Evolutionary conservation across 2,888 invertebrate genomes (phyloP).

Genomic region (Ctenicera cuprea): DNA sequence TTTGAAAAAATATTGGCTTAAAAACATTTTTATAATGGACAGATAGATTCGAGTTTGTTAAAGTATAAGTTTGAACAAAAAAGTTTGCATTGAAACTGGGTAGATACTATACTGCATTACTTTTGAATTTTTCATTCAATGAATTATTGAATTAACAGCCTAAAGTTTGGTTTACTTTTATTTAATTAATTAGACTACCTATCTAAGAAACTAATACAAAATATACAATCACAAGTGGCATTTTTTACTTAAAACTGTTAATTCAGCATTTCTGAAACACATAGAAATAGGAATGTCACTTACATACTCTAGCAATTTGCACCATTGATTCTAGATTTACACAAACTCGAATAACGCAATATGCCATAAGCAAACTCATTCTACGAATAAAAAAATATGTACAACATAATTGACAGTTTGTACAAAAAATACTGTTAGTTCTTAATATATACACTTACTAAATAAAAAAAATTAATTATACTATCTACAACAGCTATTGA

Average conservation of each 20-base stretch:
- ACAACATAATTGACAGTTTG: constrained; percentile 63
- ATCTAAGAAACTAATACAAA: constrained; percentile 58
- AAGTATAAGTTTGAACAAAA: constrained; percentile 23
- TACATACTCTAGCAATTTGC: constrained; percentile 65
- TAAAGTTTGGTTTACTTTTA: constrained; percentile 52
- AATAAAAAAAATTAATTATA: constrained; percentile 51
- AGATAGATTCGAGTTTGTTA: constrained; percentile 7
- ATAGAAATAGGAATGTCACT: constrained; percentile 68
- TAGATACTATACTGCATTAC: constrained; percentile 52
- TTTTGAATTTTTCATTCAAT: constrained; percentile 42
- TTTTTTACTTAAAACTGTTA: constrained; percentile 55
- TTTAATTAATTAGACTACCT: constrained; percentile 53
- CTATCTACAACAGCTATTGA: constrained; percentile 37
- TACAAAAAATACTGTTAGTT: constrained; percentile 66
- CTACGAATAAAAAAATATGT: constrained; percentile 60
- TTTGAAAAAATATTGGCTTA: too few species aligned
- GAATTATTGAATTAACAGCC: constrained; percentile 55
- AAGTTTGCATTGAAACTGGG: constrained; percentile 36
- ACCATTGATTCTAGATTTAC: constrained; percentile 68
- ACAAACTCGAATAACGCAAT: constrained; percentile 55
- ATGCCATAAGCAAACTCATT: constrained; percentile 53
- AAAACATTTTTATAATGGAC: not conserved
- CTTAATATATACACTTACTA: constrained; percentile 56
- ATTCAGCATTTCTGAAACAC: constrained; percentile 58
- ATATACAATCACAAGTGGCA: constrained; percentile 58